Conservation (phyloP, 2,113 vertebrate genomes). For the Zosterops borbonicus region DNA sequence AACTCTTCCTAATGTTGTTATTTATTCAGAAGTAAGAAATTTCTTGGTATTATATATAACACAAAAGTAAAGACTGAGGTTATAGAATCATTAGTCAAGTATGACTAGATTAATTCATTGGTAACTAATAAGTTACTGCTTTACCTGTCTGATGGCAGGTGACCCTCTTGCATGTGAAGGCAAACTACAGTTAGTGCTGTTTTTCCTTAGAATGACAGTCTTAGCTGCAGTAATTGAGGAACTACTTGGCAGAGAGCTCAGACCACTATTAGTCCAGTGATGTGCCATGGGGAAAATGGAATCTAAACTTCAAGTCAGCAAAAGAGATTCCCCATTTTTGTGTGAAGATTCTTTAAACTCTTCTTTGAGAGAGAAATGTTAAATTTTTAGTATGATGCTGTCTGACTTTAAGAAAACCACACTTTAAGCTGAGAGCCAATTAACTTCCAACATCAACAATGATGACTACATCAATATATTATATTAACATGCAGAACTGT, state of each 20-base stretch:
- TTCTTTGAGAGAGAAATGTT: neutral
- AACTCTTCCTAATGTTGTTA: neutral
- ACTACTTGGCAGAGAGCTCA: neutral
- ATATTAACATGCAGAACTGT: neutral
- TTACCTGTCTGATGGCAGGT: neutral
- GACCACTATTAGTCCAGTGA: neutral
- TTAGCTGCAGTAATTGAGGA: neutral
- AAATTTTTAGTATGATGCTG: neutral
- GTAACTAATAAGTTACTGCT: neutral
- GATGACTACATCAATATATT: neutral
- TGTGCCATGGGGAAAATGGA: neutral
- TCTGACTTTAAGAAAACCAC: neutral
- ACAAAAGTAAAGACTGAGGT: neutral
- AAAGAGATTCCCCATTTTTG: neutral
- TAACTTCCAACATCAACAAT: neutral
- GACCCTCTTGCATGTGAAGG: neutral
- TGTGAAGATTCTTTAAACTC: neutral
- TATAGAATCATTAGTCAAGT: neutral
- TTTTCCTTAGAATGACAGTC: neutral
- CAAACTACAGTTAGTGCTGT: neutral
- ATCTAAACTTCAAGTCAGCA: neutral
- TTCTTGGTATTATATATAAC: neutral
- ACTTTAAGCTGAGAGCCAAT: neutral
- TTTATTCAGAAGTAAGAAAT: neutral
- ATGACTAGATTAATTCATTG: neutral